Percentiles rank a stretch among this genome's conserved stretches.
phyloP scores from a whole-genome alignment of 2,113 vertebrate genomes.

The Grantiella picta region DNA sequence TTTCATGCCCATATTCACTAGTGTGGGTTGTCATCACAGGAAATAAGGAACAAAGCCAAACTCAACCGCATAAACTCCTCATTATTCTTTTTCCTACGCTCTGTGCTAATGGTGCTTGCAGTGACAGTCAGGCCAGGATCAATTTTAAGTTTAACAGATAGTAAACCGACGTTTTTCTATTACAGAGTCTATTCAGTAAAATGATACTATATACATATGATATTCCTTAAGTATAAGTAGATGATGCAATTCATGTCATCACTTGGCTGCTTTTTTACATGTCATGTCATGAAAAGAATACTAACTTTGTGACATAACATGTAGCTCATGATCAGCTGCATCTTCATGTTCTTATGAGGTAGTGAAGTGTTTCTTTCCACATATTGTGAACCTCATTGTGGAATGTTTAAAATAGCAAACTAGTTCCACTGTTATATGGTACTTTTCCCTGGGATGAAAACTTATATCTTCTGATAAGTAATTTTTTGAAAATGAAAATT shows the following conservation, averaged over 20 bases:
- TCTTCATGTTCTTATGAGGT: background rate
- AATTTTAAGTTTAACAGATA: background rate
- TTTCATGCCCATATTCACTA: background rate
- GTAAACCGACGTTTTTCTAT: background rate
- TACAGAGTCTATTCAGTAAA: background rate
- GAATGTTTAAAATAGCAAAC: background rate
- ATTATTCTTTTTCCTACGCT: background rate
- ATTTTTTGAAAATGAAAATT: background rate
- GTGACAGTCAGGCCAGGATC: fast-evolving
- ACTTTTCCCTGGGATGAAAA: background rate
- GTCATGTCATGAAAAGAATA: background rate
- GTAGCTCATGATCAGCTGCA: background rate
- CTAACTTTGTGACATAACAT: background rate
- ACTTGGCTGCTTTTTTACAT: background rate
- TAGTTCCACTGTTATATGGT: background rate
- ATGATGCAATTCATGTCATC: background rate
- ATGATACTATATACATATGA: background rate
- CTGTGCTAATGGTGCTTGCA: background rate
- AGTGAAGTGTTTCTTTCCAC: background rate
- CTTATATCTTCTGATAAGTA: background rate
- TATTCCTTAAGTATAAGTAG: background rate
- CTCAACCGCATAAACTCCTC: background rate
- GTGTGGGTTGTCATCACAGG: background rate
- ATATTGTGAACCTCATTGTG: background rate
- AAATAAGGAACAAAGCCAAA: background rate